Evolutionary conservation across 2,888 invertebrate species (phyloP).

Genomic region (Heteropelma amictum): DNA sequence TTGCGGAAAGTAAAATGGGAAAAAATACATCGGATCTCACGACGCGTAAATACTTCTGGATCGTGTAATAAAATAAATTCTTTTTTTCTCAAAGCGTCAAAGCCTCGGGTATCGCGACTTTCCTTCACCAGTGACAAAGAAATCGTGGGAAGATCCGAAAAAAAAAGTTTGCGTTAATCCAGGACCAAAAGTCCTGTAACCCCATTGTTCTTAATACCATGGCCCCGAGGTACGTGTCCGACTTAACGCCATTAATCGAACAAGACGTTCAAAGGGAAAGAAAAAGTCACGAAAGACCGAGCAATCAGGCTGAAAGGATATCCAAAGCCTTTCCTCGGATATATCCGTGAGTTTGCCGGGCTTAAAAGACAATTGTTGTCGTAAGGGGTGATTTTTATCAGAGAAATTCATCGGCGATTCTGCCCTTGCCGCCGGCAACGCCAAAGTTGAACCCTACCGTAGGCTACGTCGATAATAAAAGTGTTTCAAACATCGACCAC

Average conservation of each 20-base stretch:
- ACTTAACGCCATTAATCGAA: slow-evolving; percentile 33
- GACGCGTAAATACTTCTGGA: neutral
- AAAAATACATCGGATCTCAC: neutral
- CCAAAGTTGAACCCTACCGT: neutral
- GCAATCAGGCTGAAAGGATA: slow-evolving; percentile 29
- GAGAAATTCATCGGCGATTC: slow-evolving; percentile 3
- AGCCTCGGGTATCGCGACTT: neutral
- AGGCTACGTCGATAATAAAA: neutral
- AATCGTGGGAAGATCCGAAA: neutral
- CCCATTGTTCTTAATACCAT: neutral
- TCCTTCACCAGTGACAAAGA: neutral
- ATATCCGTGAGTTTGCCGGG: slow-evolving; percentile 5
- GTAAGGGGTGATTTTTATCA: slow-evolving; percentile 14
- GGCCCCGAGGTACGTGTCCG: neutral
- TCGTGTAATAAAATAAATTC: too few species aligned
- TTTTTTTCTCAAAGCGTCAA: too few species aligned
- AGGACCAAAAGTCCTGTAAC: neutral
- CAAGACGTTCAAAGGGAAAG: slow-evolving; percentile 14
- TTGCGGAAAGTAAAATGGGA: too few species aligned
- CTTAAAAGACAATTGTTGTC: neutral
- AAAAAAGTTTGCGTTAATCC: slow-evolving; percentile 7
- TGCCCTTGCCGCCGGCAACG: neutral
- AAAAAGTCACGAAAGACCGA: slow-evolving; percentile 25
- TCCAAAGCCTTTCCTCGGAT: neutral
- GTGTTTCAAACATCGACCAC: neutral